A percentile compares a stretch with the other conserved stretches of the same genome.
phyloP scores from a whole-genome alignment of 2,113 vertebrate genomes.

The Prionailurus viverrinus region DNA sequence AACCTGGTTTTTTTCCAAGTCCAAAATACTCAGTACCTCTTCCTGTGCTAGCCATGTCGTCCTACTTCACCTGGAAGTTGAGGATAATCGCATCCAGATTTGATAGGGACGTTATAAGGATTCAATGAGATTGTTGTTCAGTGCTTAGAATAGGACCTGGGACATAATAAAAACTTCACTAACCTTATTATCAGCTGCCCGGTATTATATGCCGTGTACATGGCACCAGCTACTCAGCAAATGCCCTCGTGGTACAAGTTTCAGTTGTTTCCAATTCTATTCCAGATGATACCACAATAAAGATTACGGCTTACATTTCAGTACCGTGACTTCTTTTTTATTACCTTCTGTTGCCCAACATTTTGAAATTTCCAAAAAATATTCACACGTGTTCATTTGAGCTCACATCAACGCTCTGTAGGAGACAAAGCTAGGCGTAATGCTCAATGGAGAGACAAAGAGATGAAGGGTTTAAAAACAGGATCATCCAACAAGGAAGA shows the following conservation, averaged over 20 bases:
- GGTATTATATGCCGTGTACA: neutral
- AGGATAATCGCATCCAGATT: neutral
- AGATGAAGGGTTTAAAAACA: neutral
- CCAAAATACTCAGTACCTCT: neutral
- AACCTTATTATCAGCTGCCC: neutral
- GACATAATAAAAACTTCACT: neutral
- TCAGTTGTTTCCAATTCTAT: neutral
- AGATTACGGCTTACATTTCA: neutral
- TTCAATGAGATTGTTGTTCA: neutral
- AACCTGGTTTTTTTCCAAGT: neutral
- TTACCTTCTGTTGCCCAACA: neutral
- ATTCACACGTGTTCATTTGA: neutral
- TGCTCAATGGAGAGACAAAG: neutral
- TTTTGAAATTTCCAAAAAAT: slow-evolving; percentile 15
- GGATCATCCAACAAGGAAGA: slow-evolving; percentile 35
- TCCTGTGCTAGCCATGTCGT: neutral
- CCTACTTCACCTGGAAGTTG: neutral
- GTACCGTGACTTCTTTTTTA: neutral
- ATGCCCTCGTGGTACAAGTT: neutral
- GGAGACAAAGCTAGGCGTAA: neutral
- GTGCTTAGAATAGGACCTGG: neutral
- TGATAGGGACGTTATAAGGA: neutral
- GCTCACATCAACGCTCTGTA: neutral
- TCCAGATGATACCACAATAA: neutral
- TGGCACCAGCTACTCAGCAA: neutral